Conservation (phyloP, 2,888 invertebrate genomes). For the Lasioglossum marginatum region DNA sequence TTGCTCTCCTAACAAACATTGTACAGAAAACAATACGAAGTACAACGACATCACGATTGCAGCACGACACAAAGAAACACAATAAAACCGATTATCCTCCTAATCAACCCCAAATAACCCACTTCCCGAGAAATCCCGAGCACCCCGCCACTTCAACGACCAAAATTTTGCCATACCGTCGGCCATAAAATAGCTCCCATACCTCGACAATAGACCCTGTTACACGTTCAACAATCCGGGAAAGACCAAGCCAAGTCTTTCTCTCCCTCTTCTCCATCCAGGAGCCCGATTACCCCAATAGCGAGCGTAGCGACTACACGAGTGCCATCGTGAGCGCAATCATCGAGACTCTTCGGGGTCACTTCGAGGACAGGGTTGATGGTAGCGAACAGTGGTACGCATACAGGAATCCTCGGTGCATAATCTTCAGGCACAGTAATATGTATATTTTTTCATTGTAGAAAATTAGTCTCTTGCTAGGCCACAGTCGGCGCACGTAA, state of each 20-base stretch:
- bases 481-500: not conserved
- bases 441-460: not conserved
- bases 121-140: not conserved
- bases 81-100: slow-evolving; percentile 2
- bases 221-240: slow-evolving; percentile 3
- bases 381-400: not conserved
- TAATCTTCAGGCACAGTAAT: not conserved
- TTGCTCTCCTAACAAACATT: not conserved
- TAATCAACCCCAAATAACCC: not conserved
- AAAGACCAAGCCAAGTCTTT: slow-evolving; percentile 3
- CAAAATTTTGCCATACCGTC: slow-evolving; percentile 1
- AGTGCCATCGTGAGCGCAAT: slow-evolving; percentile 37
- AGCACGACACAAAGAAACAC: not conserved
- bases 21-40: not conserved
- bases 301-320: slow-evolving; percentile 8
- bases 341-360: slow-evolving; percentile 36
- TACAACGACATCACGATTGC: not conserved
- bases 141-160: not conserved
- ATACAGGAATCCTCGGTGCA: not conserved
- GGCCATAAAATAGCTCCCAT: not conserved
- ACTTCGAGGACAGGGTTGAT: slow-evolving; percentile 27
- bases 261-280: not conserved
- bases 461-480: not conserved
- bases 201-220: slow-evolving; percentile 1
- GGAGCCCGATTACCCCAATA: slow-evolving; percentile 45